Evolutionary conservation across 2,888 invertebrate species (phyloP).

Genomic region (Halictus quadricinctus): DNA sequence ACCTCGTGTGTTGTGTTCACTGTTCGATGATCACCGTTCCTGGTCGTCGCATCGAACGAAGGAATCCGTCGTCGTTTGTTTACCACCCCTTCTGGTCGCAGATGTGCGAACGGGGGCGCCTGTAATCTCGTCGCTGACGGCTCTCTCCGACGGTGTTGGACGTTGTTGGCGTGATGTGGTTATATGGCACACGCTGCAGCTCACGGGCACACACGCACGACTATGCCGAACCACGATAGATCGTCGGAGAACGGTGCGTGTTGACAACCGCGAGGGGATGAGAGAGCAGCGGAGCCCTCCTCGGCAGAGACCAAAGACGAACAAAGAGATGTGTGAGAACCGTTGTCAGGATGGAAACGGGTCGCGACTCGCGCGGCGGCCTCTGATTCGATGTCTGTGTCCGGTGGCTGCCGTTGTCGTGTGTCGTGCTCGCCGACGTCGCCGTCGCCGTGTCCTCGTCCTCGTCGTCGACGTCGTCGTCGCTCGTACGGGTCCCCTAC

Average conservation of each 20-base stretch:
- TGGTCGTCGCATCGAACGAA: background rate
- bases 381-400: conserved; percentile 46
- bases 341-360: conserved; percentile 9
- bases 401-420: conserved; percentile 56
- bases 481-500: conserved; percentile 17
- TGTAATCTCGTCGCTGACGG: background rate
- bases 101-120: background rate
- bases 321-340: background rate
- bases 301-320: conserved; percentile 1
- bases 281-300: background rate
- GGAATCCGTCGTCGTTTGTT: background rate
- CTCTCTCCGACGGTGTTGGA: background rate
- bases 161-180: background rate
- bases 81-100: background rate
- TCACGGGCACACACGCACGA: conserved; percentile 21
- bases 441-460: conserved; percentile 52
- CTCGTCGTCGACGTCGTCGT: conserved; percentile 36
- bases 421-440: conserved; percentile 60
- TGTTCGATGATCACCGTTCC: background rate
- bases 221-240: background rate
- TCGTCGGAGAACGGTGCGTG: background rate
- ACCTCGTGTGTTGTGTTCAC: background rate
- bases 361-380: conserved; percentile 46
- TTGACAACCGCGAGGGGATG: conserved; percentile 43
- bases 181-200: background rate